Percentiles rank a stretch among this genome's conserved stretches.
Evolutionary conservation across 2,888 invertebrate genomes (phyloP).

Genomic region (Melinopterus prodromus): DNA sequence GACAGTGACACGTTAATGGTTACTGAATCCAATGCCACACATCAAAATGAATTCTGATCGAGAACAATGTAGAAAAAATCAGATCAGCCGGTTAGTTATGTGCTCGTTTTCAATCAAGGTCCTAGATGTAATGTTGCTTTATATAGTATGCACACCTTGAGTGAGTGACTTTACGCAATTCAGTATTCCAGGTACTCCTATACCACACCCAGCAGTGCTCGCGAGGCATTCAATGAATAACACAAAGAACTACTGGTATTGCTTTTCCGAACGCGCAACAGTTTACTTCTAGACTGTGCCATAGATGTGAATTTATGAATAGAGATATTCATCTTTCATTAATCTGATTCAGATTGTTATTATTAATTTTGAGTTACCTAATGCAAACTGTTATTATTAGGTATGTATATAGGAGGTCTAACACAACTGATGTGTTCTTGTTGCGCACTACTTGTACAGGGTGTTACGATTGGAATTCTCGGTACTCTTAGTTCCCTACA

Average conservation of each 20-base stretch:
- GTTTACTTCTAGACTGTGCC: background rate
- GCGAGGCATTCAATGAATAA: background rate
- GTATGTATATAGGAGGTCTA: too few relatives aligned
- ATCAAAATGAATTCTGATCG: background rate
- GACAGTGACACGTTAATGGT: background rate
- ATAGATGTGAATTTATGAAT: background rate
- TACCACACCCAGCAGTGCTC: background rate
- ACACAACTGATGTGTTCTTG: too few relatives aligned
- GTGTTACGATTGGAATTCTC: too few relatives aligned
- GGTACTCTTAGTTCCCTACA: too few relatives aligned
- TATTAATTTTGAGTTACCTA: too few relatives aligned
- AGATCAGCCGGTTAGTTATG: background rate
- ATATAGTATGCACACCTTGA: constrained; percentile 4
- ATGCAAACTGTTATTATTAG: too few relatives aligned
- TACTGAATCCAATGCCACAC: background rate
- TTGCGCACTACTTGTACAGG: too few relatives aligned
- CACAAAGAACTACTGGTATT: constrained; percentile 4
- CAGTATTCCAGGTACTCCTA: background rate
- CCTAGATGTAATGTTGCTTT: background rate
- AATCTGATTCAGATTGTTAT: background rate
- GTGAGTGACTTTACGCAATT: background rate
- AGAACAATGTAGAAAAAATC: background rate
- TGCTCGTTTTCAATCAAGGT: background rate
- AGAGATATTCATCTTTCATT: background rate
- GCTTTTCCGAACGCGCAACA: background rate